Evolutionary conservation across 2,888 invertebrate species (phyloP).

Genomic region (Sarcophaga rosellei): DNA sequence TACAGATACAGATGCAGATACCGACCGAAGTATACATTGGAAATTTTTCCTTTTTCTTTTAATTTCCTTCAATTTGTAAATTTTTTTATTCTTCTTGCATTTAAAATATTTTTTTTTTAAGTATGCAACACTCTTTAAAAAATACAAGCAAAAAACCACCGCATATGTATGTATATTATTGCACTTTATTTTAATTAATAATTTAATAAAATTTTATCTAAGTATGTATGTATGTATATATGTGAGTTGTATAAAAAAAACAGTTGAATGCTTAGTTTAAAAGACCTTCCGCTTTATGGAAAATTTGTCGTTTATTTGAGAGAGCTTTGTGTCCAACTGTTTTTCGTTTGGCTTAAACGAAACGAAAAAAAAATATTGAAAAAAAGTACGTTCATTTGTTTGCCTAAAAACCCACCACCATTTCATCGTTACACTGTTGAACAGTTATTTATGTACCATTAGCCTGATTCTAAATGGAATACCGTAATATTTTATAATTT

Average conservation of each 20-base stretch:
- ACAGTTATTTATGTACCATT: slow-evolving; percentile 46
- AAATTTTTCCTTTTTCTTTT: slow-evolving; percentile 4
- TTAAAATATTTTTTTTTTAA: not conserved
- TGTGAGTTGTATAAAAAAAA: not conserved
- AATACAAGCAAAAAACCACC: not conserved
- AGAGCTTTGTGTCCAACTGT: slow-evolving; percentile 64
- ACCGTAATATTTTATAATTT: not conserved
- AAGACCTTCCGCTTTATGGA: slow-evolving; percentile 53
- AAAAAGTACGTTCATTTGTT: slow-evolving; percentile 18
- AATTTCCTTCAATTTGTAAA: not conserved
- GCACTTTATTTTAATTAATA: slow-evolving; percentile 28
- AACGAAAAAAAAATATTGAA: not conserved
- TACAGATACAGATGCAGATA: slow-evolving; percentile 41
- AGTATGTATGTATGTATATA: slow-evolving; percentile 13
- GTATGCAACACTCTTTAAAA: not conserved
- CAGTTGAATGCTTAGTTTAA: slow-evolving; percentile 8
- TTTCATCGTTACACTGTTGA: slow-evolving; percentile 43
- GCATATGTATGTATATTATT: slow-evolving; percentile 9
- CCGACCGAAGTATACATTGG: slow-evolving; percentile 39
- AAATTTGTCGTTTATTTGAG: slow-evolving; percentile 54
- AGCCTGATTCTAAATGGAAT: slow-evolving; percentile 1
- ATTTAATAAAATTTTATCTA: slow-evolving; percentile 37
- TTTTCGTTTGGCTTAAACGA: slow-evolving; percentile 48
- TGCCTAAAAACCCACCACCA: slow-evolving; percentile 54
- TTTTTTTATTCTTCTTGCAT: not conserved